Evolutionary conservation across 2,888 invertebrate genomes (phyloP), one percentile per base, ranked within the genome.

Genomic region (Rhagium mordax): DNA sequence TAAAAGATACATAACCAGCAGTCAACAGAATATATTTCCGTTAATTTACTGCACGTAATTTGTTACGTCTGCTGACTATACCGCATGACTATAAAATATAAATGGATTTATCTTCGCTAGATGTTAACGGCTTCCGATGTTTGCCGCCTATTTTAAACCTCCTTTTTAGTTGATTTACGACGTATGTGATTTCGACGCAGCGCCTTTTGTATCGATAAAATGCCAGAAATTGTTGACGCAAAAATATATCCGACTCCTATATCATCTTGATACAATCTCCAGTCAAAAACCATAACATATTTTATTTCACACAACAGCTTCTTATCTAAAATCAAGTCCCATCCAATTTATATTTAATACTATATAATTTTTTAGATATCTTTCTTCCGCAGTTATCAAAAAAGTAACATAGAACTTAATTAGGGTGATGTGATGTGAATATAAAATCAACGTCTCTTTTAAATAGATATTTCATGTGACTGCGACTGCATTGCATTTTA

Each of bases 201-300:
- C 71, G 74, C 65, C 74, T 74, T 70, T 74, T 74, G 78, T 74
- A 71, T 78, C 72, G 73, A 70, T 73, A 71, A 68, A 73, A 75
- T 59, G 69, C 70, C 66, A 68, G 68, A 69, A 75, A 68, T 71
- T 67, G 67, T 73, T 71, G 71, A 70, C 73, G 41, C 59, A 49
- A 65, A 71, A 71, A 66, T 59, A 71, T 66, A 61, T 47, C 62
- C 70, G 57, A 64, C 57, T 59, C 33, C 33, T 60, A 65, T 57
- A 48, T 57, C 55, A 70, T 57, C 18, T 57, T 20, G 62, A 73
- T 70, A 70, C 57, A 48, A 73, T 73, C 73, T 73, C 69, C 49
- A 64, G 73, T 48, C 60, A 47, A 65, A 72, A 62, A 65, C 59
- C 59, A 60, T 69, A 65, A 68, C 57, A 66, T 70, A 73, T 73